Conservation (phyloP, 2,888 invertebrate genomes). For the Eubasilissa splendida region DNA sequence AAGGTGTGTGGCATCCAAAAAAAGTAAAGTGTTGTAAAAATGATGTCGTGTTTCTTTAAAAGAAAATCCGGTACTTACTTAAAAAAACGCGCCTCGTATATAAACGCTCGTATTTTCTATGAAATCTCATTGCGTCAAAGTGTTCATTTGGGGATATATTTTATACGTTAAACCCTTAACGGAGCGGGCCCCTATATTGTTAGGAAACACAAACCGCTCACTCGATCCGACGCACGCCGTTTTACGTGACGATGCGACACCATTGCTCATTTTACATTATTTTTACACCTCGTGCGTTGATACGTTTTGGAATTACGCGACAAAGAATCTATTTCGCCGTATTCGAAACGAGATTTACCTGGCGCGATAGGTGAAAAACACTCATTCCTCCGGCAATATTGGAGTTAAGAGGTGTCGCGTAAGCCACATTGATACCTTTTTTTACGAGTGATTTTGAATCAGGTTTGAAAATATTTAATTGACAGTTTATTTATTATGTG, state of each 20-base stretch:
- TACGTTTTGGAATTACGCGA: neutral
- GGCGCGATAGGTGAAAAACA: neutral
- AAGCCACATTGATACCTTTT: neutral
- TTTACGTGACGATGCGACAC: neutral
- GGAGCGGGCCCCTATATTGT: neutral
- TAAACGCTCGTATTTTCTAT: no score
- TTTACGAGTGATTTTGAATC: no score
- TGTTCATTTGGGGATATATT: no score
- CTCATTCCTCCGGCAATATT: neutral
- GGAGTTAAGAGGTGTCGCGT: neutral
- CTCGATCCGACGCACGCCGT: neutral
- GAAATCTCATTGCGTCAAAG: no score
- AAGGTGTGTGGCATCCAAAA: no score
- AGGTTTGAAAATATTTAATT: no score
- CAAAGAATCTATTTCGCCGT: neutral
- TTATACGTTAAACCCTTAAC: neutral
- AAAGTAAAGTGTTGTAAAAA: no score
- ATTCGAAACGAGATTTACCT: neutral
- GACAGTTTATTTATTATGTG: no score
- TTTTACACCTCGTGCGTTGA: neutral
- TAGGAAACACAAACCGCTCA: neutral
- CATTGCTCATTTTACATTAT: neutral
- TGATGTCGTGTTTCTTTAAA: no score
- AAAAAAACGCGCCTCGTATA: no score
- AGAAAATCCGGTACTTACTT: no score